Evolutionary conservation across 2,797 vertebrate species (phyloP).

Genomic region (Babyrousa celebensis): DNA sequence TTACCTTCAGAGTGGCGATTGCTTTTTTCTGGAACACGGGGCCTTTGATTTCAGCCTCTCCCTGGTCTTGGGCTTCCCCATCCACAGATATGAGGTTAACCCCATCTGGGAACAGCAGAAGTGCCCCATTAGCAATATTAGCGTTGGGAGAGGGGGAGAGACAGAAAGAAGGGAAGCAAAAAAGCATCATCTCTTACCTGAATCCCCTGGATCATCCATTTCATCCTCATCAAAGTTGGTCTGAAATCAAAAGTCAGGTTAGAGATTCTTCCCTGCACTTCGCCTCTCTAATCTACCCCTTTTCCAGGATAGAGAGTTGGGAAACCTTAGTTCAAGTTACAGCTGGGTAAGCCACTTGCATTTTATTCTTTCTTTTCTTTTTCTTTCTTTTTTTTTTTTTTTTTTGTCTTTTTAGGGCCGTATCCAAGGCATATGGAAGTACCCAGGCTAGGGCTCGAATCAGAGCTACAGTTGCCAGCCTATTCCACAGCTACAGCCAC

Average conservation of each 20-base stretch:
- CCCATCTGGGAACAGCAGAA: slow-evolving; percentile 90
- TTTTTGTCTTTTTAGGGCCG: no score
- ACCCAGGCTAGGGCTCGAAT: no score
- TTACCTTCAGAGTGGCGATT: slow-evolving; percentile 94
- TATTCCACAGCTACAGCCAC: no score
- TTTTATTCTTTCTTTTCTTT: neutral
- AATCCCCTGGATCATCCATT: slow-evolving; percentile 87
- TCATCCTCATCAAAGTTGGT: slow-evolving; percentile 88
- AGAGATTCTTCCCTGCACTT: neutral
- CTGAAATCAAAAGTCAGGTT: slow-evolving; percentile 85
- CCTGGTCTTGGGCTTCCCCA: slow-evolving; percentile 91
- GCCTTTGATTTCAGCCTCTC: slow-evolving; percentile 90
- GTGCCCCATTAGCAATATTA: slow-evolving; percentile 25
- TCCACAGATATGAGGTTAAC: slow-evolving; percentile 91
- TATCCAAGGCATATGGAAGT: no score
- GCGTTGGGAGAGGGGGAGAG: neutral
- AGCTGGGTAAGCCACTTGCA: neutral
- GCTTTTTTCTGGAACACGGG: slow-evolving; percentile 92
- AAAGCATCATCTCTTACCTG: slow-evolving; percentile 82
- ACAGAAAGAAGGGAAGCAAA: neutral
- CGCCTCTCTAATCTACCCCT: neutral
- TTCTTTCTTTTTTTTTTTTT: no score
- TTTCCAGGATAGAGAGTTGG: neutral
- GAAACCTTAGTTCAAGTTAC: neutral
- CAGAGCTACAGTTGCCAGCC: no score